These are phyloP conservation scores for Platyura marginata DNA, from an alignment of 1,140 invertebrate species.

Conservation along the genomic window DNA sequence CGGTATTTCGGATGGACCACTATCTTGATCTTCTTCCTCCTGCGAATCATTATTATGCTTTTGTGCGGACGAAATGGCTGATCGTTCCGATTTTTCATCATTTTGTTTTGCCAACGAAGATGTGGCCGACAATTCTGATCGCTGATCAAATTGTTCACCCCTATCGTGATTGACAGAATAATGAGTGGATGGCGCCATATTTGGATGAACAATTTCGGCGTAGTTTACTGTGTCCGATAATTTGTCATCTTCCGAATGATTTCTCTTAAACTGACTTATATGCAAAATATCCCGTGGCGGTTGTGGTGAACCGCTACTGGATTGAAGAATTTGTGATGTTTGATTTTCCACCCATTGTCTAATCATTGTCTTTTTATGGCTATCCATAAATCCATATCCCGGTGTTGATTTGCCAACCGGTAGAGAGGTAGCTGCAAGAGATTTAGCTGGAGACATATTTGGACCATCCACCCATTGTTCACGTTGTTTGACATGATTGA, in stretches of 20 bases:
- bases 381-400: conserved; percentile 72
- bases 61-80: neutral
- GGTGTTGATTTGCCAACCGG: conserved; percentile 18
- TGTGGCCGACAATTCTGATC: neutral
- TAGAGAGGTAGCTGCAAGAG: conserved; percentile 8
- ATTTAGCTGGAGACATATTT: conserved; percentile 23
- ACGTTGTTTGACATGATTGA: conserved; percentile 48
- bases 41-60: conserved; percentile 5
- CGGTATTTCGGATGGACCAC: conserved; percentile 49
- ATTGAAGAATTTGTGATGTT: conserved; percentile 48
- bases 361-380: conserved; percentile 82
- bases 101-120: neutral
- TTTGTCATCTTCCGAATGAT: neutral
- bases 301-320: conserved; percentile 10
- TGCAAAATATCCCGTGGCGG: too few relatives aligned
- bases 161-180: neutral
- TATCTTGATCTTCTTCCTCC: conserved; percentile 53
- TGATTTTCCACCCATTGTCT: conserved; percentile 86
- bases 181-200: neutral
- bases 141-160: neutral
- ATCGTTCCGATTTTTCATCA: conserved; percentile 15
- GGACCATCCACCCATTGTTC: conserved; percentile 94
- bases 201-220: neutral
- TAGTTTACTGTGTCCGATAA: neutral
- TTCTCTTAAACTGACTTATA: neutral